Percentiles rank a stretch among this genome's conserved stretches.
phyloP scores from a whole-genome alignment of 2,888 invertebrate genomes.

The Acleris emargana region DNA sequence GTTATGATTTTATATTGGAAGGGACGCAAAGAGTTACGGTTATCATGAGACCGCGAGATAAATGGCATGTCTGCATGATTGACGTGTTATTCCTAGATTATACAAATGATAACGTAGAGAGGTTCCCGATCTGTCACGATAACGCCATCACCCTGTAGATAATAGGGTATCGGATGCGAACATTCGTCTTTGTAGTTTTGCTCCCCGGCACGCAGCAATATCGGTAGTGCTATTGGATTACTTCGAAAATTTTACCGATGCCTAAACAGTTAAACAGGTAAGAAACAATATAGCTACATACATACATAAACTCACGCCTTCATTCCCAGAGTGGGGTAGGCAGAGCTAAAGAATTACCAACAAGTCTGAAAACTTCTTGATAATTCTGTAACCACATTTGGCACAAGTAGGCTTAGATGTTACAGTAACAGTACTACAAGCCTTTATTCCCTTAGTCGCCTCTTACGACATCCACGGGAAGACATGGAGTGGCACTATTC shows the following conservation, averaged over 20 bases:
- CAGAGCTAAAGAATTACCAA: no score
- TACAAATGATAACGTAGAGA: constrained; percentile 54
- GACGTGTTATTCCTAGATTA: constrained; percentile 72
- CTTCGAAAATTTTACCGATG: constrained; percentile 47
- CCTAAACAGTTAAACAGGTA: constrained; percentile 67
- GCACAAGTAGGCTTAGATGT: no score
- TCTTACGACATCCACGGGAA: no score
- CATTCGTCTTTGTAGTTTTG: constrained; percentile 31
- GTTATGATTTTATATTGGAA: background rate
- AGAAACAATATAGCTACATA: constrained; percentile 12
- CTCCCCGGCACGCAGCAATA: constrained; percentile 21
- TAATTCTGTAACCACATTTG: no score
- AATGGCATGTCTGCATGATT: constrained; percentile 58
- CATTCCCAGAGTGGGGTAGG: no score
- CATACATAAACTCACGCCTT: no score
- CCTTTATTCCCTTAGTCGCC: no score
- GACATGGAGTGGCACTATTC: no score
- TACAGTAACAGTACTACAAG: no score
- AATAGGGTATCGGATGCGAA: constrained; percentile 36
- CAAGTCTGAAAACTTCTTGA: no score
- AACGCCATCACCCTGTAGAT: constrained; percentile 50
- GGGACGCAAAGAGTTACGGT: constrained; percentile 5
- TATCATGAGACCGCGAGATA: constrained; percentile 40
- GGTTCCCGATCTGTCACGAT: constrained; percentile 74
- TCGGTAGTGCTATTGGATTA: constrained; percentile 40